Evolutionary conservation across 2,888 invertebrate species (phyloP).

Genomic region (Phania funesta): DNA sequence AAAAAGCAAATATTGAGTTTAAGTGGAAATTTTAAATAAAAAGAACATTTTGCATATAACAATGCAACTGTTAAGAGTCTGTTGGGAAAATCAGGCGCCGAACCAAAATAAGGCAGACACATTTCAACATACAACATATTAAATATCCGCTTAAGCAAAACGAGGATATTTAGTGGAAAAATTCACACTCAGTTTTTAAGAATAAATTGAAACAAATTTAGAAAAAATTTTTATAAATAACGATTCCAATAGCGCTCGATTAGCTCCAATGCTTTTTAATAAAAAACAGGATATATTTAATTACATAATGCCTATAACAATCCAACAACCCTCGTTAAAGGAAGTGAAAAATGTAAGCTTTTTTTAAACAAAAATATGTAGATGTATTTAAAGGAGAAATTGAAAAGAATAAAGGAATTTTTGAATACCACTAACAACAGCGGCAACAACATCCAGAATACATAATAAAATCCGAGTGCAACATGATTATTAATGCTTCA

Average conservation of each 20-base stretch:
- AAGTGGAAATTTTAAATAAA: constrained; percentile 61
- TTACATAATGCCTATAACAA: neutral
- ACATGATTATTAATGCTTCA: constrained; percentile 66
- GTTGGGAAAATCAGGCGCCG: constrained; percentile 54
- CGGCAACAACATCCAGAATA: constrained; percentile 7
- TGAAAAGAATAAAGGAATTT: constrained; percentile 36
- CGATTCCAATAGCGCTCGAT: too few relatives aligned
- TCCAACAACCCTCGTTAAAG: constrained; percentile 3
- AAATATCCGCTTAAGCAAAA: neutral
- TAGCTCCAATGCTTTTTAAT: too few relatives aligned
- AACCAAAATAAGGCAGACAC: constrained; percentile 52
- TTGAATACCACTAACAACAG: constrained; percentile 13
- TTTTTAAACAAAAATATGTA: constrained; percentile 32
- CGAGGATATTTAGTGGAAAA: constrained; percentile 7
- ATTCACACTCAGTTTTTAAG: neutral
- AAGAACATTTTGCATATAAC: constrained; percentile 54
- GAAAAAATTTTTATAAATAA: too few relatives aligned
- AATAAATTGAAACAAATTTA: too few relatives aligned
- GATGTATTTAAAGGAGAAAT: constrained; percentile 11
- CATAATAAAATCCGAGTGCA: constrained; percentile 55
- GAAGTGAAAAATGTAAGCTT: neutral
- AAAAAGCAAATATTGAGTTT: constrained; percentile 7
- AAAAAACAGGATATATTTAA: neutral
- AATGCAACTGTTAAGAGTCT: constrained; percentile 37
- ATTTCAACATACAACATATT: constrained; percentile 24